Percentiles rank a stretch among this genome's conserved stretches.
These are phyloP conservation scores for Acanthosoma haemorrhoidale DNA, from an alignment of 2,888 invertebrate species.

Conservation along the genomic window DNA sequence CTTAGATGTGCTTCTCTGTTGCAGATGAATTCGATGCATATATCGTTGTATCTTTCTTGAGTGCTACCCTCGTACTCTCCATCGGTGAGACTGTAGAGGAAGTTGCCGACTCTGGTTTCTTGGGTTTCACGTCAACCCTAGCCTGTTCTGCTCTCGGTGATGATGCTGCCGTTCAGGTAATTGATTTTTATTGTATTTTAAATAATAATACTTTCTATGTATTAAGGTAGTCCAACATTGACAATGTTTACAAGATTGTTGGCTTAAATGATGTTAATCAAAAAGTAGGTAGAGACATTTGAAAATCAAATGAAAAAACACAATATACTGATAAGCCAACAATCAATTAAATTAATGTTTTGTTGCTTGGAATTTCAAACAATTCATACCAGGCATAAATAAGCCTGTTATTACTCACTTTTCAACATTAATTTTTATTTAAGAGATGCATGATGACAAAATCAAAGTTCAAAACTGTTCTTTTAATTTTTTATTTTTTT, in stretches of 20 bases:
- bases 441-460: too few relatives aligned
- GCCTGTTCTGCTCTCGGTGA: slow-evolving; percentile 96
- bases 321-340: neutral
- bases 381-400: too few relatives aligned
- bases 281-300: slow-evolving; percentile 8
- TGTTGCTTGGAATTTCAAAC: too few relatives aligned
- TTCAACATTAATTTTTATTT: too few relatives aligned
- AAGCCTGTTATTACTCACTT: too few relatives aligned
- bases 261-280: slow-evolving; percentile 7
- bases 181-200: slow-evolving; percentile 14
- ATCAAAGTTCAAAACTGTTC: too few relatives aligned
- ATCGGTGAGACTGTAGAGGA: slow-evolving; percentile 99
- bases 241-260: neutral
- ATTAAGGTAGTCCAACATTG: too few relatives aligned
- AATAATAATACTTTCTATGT: too few relatives aligned
- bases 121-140: slow-evolving; percentile 97
- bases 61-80: slow-evolving; percentile 95
- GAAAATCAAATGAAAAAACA: neutral
- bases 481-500: too few relatives aligned
- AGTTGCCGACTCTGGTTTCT: slow-evolving; percentile 98
- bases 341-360: too few relatives aligned
- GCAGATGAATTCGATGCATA: slow-evolving; percentile 97
- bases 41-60: slow-evolving; percentile 99
- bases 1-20: slow-evolving; percentile 51
- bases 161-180: slow-evolving; percentile 92